Conservation (phyloP, 1,140 invertebrate species). For the Agrypnia vestita region DNA sequence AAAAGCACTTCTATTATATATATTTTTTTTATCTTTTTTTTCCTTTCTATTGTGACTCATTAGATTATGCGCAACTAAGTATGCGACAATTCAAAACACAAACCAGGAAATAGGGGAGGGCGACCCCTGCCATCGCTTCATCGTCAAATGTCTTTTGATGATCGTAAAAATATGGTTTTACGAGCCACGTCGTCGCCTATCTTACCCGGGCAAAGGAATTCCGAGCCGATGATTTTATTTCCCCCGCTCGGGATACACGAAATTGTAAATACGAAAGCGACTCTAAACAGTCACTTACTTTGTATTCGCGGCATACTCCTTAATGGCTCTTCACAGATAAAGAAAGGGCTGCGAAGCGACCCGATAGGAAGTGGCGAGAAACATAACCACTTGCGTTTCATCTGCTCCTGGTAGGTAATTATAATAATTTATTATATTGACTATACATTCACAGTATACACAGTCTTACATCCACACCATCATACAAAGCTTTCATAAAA, state of each 20-base stretch:
- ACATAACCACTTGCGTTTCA: background rate
- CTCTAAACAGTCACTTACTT: slow-evolving; percentile 44
- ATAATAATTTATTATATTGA: no score
- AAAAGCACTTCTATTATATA: no score
- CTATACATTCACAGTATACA: no score
- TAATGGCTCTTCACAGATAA: slow-evolving; percentile 33
- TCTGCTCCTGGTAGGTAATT: background rate
- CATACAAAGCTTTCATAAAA: no score
- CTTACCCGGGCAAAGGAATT: slow-evolving; percentile 44
- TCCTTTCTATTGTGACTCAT: background rate
- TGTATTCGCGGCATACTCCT: slow-evolving; percentile 43
- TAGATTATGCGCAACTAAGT: slow-evolving; percentile 30
- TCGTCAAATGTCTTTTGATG: slow-evolving; percentile 58
- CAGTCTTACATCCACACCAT: no score
- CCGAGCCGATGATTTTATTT: slow-evolving; percentile 59
- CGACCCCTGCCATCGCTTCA: background rate
- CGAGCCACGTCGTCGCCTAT: slow-evolving; percentile 51
- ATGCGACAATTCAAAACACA: slow-evolving; percentile 38
- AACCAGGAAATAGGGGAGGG: slow-evolving; percentile 39
- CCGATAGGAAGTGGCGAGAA: background rate
- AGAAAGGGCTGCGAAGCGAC: background rate
- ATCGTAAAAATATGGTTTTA: slow-evolving; percentile 62
- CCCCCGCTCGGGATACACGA: slow-evolving; percentile 52
- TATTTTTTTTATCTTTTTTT: no score
- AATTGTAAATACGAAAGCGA: slow-evolving; percentile 55